Evolutionary conservation across 1,140 invertebrate genomes (phyloP).

Genomic region (Propsilocerus akamusi): DNA sequence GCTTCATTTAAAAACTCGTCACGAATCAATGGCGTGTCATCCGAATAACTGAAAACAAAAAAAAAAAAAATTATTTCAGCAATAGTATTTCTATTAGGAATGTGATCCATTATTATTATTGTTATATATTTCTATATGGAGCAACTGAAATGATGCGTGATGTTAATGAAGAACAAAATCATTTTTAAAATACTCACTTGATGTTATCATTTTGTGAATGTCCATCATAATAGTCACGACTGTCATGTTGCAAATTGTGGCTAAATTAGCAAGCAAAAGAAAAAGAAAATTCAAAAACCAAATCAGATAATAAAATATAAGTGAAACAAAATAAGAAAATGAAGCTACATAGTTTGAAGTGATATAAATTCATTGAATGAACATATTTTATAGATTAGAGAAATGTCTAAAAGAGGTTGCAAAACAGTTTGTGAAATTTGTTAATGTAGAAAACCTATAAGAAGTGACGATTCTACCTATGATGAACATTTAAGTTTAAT

Average conservation of each 20-base stretch:
- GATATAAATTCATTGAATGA: neutral
- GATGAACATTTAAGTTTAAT: too few species aligned
- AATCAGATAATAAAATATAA: slow-evolving; percentile 6
- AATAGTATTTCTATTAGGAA: neutral
- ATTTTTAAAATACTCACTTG: slow-evolving; percentile 5
- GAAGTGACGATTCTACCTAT: too few species aligned
- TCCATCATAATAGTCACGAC: slow-evolving; percentile 7
- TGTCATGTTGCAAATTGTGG: slow-evolving; percentile 7
- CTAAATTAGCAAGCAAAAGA: slow-evolving; percentile 3
- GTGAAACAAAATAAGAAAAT: neutral
- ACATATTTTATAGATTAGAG: neutral
- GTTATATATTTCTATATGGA: neutral
- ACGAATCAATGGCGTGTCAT: slow-evolving; percentile 37
- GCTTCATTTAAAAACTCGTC: slow-evolving; percentile 44
- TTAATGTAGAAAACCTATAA: too few species aligned
- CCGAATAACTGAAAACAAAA: slow-evolving; percentile 29
- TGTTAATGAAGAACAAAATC: neutral
- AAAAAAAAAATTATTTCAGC: neutral
- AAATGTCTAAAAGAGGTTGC: neutral
- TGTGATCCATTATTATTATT: neutral
- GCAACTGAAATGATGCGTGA: neutral
- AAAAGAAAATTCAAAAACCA: neutral
- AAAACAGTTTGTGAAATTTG: too few species aligned
- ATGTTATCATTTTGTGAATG: slow-evolving; percentile 6
- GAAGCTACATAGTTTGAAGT: neutral